phyloP scores from a whole-genome alignment of 2,113 vertebrate genomes.

The Gopherus evgoodei region DNA sequence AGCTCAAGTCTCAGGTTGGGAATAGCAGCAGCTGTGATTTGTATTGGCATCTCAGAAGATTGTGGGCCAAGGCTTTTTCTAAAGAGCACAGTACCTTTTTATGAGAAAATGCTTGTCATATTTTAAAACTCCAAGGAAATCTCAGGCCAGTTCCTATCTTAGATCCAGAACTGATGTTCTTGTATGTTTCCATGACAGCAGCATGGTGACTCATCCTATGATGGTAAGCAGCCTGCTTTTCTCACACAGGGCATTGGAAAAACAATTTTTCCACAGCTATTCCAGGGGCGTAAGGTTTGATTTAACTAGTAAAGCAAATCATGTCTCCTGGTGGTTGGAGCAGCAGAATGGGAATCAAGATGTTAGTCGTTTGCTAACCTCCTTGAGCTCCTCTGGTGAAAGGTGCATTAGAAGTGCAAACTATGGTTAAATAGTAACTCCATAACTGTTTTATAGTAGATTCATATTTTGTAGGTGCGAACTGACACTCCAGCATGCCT shows the following conservation, averaged over 20 bases:
- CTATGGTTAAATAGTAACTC: not conserved
- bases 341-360: slow-evolving; percentile 68
- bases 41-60: not conserved
- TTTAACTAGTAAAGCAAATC: slow-evolving; percentile 61
- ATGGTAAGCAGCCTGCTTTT: slow-evolving; percentile 65
- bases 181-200: slow-evolving; percentile 73
- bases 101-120: not conserved
- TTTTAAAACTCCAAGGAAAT: slow-evolving; percentile 39
- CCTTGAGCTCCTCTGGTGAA: not conserved
- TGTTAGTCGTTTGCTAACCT: slow-evolving; percentile 48
- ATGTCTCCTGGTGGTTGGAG: slow-evolving; percentile 38
- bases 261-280: slow-evolving; percentile 66
- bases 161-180: slow-evolving; percentile 64
- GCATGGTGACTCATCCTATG: slow-evolving; percentile 71
- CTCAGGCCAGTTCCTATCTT: slow-evolving; percentile 44
- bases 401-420: slow-evolving; percentile 8
- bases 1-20: not conserved
- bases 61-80: not conserved
- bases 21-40: not conserved
- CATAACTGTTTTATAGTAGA: not conserved
- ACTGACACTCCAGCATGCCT: not conserved
- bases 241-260: slow-evolving; percentile 62
- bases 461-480: not conserved
- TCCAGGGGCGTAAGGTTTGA: slow-evolving; percentile 48
- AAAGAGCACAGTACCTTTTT: not conserved